Evolutionary conservation across 2,888 invertebrate genomes (phyloP).

Genomic region (Xylota sylvarum): DNA sequence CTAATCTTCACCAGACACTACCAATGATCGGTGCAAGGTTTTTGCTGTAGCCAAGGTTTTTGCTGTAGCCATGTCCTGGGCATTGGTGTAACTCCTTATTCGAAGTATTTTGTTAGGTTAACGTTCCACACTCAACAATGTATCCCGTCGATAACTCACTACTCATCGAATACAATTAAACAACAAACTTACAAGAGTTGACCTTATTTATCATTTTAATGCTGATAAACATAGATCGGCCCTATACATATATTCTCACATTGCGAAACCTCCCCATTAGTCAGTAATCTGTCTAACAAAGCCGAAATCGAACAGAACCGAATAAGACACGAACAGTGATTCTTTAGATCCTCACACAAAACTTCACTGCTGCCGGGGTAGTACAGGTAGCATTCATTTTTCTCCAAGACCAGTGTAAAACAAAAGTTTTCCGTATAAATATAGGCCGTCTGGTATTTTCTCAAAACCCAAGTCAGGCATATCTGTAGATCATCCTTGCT

Average conservation of each 20-base stretch:
- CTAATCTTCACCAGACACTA: too few relatives aligned
- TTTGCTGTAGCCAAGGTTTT: too few relatives aligned
- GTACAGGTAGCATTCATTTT: slow-evolving; percentile 46
- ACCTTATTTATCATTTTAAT: neutral
- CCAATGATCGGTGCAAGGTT: too few relatives aligned
- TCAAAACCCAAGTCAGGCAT: slow-evolving; percentile 60
- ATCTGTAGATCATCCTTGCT: slow-evolving; percentile 46
- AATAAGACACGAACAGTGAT: slow-evolving; percentile 51
- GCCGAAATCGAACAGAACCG: slow-evolving; percentile 58
- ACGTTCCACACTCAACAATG: too few relatives aligned
- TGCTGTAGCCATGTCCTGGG: too few relatives aligned
- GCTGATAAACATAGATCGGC: slow-evolving; percentile 45
- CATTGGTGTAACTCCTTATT: too few relatives aligned
- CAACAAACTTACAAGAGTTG: too few relatives aligned
- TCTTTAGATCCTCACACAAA: slow-evolving; percentile 10
- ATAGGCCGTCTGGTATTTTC: slow-evolving; percentile 69
- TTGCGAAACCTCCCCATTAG: slow-evolving; percentile 19
- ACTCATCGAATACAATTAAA: too few relatives aligned
- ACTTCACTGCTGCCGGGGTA: slow-evolving; percentile 53
- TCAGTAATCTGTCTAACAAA: slow-evolving; percentile 47
- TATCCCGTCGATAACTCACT: too few relatives aligned
- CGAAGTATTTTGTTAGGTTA: too few relatives aligned
- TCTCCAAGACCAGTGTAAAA: slow-evolving; percentile 53
- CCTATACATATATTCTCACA: slow-evolving; percentile 60
- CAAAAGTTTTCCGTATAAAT: slow-evolving; percentile 56